These are phyloP conservation scores for Paramisgurnus dabryanus DNA, from an alignment of 2,113 vertebrate genomes.

Conservation along the genomic window DNA sequence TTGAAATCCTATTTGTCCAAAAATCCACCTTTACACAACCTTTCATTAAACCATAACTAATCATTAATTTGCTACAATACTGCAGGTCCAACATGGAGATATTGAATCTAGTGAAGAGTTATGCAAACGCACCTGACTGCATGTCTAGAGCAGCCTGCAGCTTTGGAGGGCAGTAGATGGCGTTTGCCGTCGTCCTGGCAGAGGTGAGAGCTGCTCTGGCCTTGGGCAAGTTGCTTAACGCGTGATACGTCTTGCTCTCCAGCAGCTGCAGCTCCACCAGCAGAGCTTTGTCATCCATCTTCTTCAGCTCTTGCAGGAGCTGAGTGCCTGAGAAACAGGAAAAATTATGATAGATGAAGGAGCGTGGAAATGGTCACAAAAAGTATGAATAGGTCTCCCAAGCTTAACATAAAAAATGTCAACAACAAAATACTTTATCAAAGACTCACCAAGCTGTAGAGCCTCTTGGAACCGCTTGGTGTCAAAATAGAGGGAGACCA, in stretches of 20 bases:
- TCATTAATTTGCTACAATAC: too few relatives aligned
- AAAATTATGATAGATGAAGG: background rate
- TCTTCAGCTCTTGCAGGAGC: constrained; percentile 92
- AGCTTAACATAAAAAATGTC: background rate
- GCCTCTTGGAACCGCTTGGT: constrained; percentile 97
- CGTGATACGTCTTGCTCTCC: constrained; percentile 98
- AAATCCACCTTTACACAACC: too few relatives aligned
- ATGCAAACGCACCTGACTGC: constrained; percentile 86
- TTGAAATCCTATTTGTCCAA: too few relatives aligned
- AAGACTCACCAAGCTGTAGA: constrained; percentile 86
- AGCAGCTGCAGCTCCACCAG: constrained; percentile 96
- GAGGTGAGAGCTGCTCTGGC: constrained; percentile 96
- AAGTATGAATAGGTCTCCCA: background rate
- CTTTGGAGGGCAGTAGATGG: constrained; percentile 97
- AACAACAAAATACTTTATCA: background rate
- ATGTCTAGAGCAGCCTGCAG: constrained; percentile 97
- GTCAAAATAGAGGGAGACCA: constrained; percentile 96
- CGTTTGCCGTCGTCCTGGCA: constrained; percentile 95
- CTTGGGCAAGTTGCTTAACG: constrained; percentile 96
- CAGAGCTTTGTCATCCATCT: constrained; percentile 98
- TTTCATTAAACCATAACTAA: too few relatives aligned
- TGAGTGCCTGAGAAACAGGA: constrained; percentile 80
- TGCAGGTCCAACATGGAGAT: too few relatives aligned
- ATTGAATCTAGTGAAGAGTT: too few relatives aligned
- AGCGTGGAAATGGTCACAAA: background rate